These are phyloP conservation scores for Orcinus orca DNA, from an alignment of 2,113 vertebrate genomes.

Conservation along the genomic window DNA sequence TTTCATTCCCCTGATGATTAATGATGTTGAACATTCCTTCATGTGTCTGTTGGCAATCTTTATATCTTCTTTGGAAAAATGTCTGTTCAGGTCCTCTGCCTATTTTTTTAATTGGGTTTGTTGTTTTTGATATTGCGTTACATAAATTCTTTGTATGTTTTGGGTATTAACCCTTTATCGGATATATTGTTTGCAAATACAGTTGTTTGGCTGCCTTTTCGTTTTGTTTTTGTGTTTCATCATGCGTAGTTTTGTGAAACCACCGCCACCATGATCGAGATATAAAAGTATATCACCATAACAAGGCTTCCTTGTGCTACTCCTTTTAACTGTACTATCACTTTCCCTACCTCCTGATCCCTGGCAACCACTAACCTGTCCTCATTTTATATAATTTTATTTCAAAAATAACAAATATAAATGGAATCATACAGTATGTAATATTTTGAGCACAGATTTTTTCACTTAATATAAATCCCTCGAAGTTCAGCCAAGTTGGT, in stretches of 20 bases:
- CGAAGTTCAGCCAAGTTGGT: not conserved
- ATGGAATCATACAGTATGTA: not conserved
- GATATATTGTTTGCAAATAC: not conserved
- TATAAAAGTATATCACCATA: not conserved
- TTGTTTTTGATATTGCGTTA: not conserved
- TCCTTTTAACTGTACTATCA: not conserved
- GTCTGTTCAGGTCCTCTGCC: not conserved
- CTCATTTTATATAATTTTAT: not conserved
- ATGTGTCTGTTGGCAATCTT: not conserved
- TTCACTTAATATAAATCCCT: not conserved
- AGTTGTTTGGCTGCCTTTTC: not conserved
- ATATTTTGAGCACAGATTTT: not conserved
- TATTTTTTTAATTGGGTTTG: not conserved
- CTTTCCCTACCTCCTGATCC: not conserved
- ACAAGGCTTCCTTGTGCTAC: not conserved
- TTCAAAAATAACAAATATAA: not conserved
- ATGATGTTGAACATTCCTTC: not conserved
- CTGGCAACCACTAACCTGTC: not conserved
- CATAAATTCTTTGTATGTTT: not conserved
- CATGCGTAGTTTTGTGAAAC: not conserved
- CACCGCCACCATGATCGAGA: not conserved
- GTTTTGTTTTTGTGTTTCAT: not conserved
- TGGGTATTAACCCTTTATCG: not conserved
- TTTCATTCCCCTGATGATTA: not conserved
- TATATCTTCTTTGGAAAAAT: not conserved